These are phyloP conservation scores for Microcebus jonahi DNA, from an alignment of 2,113 vertebrate species.

Conservation along the genomic window DNA sequence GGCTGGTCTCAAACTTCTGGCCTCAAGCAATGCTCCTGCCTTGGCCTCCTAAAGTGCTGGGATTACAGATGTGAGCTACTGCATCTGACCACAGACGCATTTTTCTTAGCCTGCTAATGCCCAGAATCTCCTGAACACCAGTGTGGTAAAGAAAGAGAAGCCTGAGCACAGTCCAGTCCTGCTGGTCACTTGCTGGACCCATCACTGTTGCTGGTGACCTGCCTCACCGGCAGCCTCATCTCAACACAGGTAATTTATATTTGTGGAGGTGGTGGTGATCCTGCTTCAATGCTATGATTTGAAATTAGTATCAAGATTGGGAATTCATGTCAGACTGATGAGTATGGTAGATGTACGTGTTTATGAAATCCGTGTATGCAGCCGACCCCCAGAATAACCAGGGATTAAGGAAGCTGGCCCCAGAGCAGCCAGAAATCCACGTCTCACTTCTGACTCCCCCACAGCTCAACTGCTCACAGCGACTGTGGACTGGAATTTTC, in stretches of 20 bases:
- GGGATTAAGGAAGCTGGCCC: neutral
- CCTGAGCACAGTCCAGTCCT: neutral
- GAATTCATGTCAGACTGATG: neutral
- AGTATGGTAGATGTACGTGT: neutral
- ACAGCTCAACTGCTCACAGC: too few relatives aligned
- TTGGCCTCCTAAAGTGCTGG: too few relatives aligned
- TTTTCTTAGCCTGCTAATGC: neutral
- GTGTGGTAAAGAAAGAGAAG: neutral
- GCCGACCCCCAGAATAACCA: neutral
- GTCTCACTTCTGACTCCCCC: too few relatives aligned
- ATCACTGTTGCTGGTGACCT: neutral
- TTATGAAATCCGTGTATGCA: neutral
- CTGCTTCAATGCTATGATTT: neutral
- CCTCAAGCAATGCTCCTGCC: too few relatives aligned
- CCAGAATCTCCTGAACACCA: neutral
- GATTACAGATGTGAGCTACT: too few relatives aligned
- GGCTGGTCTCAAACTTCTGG: too few relatives aligned
- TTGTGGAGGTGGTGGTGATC: neutral
- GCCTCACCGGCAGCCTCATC: neutral
- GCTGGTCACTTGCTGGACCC: too few relatives aligned
- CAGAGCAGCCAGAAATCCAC: neutral
- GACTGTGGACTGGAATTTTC: too few relatives aligned
- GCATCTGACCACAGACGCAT: too few relatives aligned
- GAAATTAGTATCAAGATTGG: neutral
- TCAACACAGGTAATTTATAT: neutral